phyloP scores from a whole-genome alignment of 2,113 vertebrate species.

The Daphoenositta chrysoptera region DNA sequence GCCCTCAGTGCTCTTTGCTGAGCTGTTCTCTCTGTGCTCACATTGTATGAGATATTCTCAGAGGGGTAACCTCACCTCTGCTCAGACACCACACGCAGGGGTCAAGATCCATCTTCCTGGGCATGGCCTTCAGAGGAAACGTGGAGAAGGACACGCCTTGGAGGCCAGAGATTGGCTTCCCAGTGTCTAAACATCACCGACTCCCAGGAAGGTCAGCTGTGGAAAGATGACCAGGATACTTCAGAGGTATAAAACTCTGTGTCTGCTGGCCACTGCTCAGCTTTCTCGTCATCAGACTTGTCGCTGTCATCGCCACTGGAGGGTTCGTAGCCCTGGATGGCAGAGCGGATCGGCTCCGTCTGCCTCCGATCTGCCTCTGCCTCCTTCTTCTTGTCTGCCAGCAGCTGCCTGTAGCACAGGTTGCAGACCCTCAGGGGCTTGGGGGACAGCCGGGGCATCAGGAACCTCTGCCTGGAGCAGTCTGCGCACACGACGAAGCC shows the following conservation, averaged over 20 bases:
- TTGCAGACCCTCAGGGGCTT: constrained; percentile 82
- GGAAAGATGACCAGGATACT: constrained; percentile 79
- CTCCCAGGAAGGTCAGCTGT: constrained; percentile 61
- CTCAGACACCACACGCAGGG: not conserved
- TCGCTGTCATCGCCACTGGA: constrained; percentile 77
- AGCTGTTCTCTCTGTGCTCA: not conserved
- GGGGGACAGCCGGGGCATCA: constrained; percentile 79
- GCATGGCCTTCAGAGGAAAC: not conserved
- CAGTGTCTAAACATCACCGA: not conserved
- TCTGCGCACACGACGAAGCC: constrained; percentile 85
- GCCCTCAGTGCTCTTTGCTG: not conserved
- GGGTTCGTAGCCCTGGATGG: not conserved
- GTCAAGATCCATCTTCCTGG: not conserved
- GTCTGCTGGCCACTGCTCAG: constrained; percentile 66
- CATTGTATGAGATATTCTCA: fast-evolving
- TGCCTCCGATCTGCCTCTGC: not conserved
- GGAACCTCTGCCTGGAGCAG: constrained; percentile 80
- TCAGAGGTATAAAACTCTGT: constrained; percentile 69
- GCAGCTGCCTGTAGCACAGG: constrained; percentile 74
- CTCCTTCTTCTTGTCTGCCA: constrained; percentile 46
- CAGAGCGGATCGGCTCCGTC: not conserved
- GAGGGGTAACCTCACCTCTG: not conserved
- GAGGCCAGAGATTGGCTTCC: not conserved
- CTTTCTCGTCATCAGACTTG: constrained; percentile 66
- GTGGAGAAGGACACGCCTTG: not conserved